Evolutionary conservation across 2,113 vertebrate species (phyloP).

Genomic region (Mormoops blainvillei): DNA sequence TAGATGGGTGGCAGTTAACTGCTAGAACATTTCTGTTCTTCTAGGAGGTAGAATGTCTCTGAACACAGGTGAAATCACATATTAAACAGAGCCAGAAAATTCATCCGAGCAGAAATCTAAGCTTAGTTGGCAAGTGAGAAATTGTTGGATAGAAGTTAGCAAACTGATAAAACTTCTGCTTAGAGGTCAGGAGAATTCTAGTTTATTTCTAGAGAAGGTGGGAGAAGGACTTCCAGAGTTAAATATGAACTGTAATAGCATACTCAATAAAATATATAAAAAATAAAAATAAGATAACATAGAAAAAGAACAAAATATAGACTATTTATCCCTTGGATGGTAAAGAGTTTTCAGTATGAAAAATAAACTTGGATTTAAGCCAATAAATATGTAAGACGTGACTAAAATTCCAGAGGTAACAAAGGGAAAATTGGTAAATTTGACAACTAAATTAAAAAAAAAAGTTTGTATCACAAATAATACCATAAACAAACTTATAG

Average conservation of each 20-base stretch:
- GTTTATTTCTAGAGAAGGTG: not conserved
- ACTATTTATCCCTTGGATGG: not conserved
- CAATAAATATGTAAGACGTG: not conserved
- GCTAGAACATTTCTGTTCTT: conserved; percentile 15
- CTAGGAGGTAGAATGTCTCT: not conserved
- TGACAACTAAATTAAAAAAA: not conserved
- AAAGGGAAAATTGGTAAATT: not conserved
- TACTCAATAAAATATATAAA: too few species aligned
- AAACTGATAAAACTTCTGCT: not conserved
- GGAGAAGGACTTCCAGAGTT: not conserved
- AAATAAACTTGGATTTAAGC: not conserved
- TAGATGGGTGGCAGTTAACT: not conserved
- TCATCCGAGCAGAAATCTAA: not conserved
- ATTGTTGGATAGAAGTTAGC: not conserved
- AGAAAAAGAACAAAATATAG: not conserved
- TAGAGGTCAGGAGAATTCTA: not conserved
- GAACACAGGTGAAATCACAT: not conserved
- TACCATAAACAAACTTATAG: not conserved
- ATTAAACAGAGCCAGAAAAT: not conserved
- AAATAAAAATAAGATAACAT: too few species aligned
- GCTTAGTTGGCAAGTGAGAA: conserved; percentile 13
- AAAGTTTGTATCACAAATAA: not conserved
- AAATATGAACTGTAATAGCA: too few species aligned
- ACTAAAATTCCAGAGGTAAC: not conserved
- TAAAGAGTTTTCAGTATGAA: not conserved